Conservation (phyloP, 2,113 vertebrate species). For the Madoqua kirkii region DNA sequence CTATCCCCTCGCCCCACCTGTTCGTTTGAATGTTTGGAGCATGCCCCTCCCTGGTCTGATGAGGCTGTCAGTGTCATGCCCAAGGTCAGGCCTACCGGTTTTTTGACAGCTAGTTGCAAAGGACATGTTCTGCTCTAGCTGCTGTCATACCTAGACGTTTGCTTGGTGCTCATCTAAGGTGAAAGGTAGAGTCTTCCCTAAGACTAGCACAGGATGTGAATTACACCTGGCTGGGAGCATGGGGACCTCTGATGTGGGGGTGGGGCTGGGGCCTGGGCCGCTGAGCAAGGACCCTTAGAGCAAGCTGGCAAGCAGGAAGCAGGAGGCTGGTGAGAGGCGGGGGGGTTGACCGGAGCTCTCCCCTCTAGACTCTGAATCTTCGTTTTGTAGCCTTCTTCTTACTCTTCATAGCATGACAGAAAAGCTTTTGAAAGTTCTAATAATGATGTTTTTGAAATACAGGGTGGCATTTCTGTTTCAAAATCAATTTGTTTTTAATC, state of each 20-base stretch:
- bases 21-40: neutral
- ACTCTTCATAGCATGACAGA: neutral
- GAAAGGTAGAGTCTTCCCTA: neutral
- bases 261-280: neutral
- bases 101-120: neutral
- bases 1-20: neutral
- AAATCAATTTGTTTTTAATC: conserved; percentile 62
- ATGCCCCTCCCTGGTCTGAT: neutral
- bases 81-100: neutral
- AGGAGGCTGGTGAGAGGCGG: accelerated
- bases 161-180: neutral
- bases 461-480: neutral
- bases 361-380: neutral
- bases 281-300: no score
- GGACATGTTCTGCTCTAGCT: neutral
- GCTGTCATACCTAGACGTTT: neutral
- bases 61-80: neutral
- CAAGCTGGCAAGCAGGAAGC: neutral
- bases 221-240: neutral
- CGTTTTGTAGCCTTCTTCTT: neutral
- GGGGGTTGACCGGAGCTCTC: neutral
- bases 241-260: neutral
- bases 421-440: neutral
- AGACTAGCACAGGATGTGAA: neutral
- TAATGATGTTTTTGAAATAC: neutral